phyloP scores from a whole-genome alignment of 2,113 vertebrate genomes.

The Glaucidium brasilianum region DNA sequence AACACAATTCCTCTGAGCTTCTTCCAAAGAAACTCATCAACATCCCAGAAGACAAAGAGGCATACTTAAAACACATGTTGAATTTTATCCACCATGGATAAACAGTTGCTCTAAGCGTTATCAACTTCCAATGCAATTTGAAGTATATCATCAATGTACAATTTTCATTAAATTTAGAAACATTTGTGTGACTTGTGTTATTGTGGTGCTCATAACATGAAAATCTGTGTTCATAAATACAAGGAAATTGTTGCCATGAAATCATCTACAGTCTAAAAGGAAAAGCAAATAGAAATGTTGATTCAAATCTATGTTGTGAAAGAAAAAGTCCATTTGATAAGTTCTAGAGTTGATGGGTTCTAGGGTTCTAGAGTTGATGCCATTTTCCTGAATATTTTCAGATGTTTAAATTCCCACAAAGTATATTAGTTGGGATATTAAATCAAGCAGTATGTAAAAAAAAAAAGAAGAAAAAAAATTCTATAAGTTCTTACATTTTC shows the following conservation, averaged over 20 bases:
- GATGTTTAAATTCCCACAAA: background rate
- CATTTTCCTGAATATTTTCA: background rate
- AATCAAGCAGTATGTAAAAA: background rate
- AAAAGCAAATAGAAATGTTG: background rate
- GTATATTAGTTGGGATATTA: background rate
- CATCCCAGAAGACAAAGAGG: background rate
- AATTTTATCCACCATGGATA: background rate
- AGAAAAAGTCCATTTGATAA: background rate
- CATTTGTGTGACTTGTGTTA: background rate
- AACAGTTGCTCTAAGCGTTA: background rate
- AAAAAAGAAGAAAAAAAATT: background rate
- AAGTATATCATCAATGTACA: background rate
- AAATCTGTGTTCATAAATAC: background rate
- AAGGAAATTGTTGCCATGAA: background rate
- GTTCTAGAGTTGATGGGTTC: background rate
- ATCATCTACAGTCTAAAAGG: background rate
- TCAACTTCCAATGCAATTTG: background rate
- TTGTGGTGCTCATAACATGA: background rate
- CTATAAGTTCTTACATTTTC: background rate
- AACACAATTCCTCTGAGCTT: slow-evolving; percentile 24
- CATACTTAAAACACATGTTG: background rate
- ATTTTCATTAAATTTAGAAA: background rate
- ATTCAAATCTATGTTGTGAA: background rate
- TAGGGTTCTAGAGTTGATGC: background rate
- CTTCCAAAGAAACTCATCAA: slow-evolving; percentile 15